A percentile compares a stretch with the other conserved stretches of the same genome.
Conservation (phyloP, 2,797 vertebrate species). For the Buphagus erythrorhynchus region DNA sequence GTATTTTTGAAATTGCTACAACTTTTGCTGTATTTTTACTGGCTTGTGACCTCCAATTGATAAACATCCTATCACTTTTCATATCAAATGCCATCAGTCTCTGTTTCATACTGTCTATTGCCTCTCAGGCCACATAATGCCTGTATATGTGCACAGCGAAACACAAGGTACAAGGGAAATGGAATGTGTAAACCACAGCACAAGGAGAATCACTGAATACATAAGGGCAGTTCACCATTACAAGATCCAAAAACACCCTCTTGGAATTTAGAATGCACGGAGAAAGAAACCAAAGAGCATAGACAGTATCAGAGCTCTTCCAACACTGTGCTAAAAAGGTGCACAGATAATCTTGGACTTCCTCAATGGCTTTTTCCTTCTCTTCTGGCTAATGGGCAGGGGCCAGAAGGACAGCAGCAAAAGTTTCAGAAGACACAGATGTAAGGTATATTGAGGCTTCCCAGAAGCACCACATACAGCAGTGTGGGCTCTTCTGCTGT, state of each 20-base stretch:
- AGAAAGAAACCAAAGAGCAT: background rate
- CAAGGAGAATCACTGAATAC: background rate
- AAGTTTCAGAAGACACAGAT: background rate
- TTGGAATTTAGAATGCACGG: rapidly evolving
- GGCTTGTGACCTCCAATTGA: background rate
- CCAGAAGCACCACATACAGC: background rate
- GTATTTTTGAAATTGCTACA: background rate
- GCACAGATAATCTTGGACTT: background rate
- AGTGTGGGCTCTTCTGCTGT: background rate
- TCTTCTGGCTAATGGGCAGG: background rate
- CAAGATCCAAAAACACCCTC: background rate
- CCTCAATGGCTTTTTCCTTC: background rate
- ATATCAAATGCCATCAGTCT: background rate
- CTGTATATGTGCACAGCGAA: background rate
- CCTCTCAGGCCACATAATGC: background rate
- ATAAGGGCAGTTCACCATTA: background rate
- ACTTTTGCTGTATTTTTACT: background rate
- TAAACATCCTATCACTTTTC: background rate
- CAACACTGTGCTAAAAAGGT: background rate
- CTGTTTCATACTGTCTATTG: background rate
- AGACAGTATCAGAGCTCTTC: background rate
- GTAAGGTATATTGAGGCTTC: background rate
- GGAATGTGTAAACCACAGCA: rapidly evolving
- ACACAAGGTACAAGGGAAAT: background rate
- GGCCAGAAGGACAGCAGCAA: background rate